These are phyloP conservation scores for Gobio gobio DNA, from an alignment of 2,113 vertebrate genomes.

Conservation along the genomic window DNA sequence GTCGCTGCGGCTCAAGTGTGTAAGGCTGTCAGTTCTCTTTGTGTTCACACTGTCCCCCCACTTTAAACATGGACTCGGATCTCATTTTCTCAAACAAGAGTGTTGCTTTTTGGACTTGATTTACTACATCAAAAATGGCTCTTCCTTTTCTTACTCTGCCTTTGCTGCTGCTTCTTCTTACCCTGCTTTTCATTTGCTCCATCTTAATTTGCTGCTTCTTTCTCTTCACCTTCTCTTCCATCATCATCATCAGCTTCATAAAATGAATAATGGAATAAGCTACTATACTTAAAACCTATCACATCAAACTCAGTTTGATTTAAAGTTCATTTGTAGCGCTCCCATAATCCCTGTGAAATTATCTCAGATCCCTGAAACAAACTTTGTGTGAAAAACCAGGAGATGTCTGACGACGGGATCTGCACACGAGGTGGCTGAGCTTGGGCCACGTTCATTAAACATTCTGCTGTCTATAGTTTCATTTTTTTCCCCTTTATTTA, in stretches of 20 bases:
- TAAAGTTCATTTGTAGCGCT: background rate
- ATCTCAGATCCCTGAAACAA: background rate
- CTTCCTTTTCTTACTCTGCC: too few relatives aligned
- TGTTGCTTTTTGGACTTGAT: background rate
- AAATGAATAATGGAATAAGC: background rate
- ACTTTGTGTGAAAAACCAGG: background rate
- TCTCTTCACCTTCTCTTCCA: background rate
- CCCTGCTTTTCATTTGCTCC: background rate
- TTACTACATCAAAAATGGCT: background rate
- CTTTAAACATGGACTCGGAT: constrained; percentile 24
- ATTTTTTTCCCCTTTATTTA: background rate
- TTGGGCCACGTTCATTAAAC: background rate
- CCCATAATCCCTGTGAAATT: background rate
- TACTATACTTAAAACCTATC: background rate
- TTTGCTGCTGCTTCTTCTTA: background rate
- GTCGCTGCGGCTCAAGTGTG: background rate
- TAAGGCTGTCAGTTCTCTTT: background rate
- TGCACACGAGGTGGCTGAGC: background rate
- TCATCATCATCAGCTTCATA: background rate
- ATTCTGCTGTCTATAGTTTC: background rate
- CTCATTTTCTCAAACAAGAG: background rate
- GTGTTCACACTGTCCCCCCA: background rate
- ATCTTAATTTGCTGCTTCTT: background rate
- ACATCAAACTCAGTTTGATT: background rate
- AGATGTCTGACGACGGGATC: background rate